Percentiles rank a stretch among this genome's conserved stretches.
These are phyloP conservation scores for Cephalopholis sonnerati DNA, from an alignment of 2,113 vertebrate genomes.

Conservation along the genomic window DNA sequence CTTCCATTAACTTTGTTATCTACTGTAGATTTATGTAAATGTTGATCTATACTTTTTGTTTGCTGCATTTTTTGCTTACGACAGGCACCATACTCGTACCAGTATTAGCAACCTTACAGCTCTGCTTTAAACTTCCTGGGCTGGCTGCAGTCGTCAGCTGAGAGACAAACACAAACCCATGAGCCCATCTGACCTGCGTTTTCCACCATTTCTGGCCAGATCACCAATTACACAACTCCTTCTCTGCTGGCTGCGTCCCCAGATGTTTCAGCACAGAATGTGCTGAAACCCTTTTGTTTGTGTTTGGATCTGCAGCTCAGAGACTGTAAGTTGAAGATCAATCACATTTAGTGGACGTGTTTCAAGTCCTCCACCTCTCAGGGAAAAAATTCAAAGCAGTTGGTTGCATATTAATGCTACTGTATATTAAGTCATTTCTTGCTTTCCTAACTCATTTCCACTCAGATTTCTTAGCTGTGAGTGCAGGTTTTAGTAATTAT, in stretches of 20 bases:
- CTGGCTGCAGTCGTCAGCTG: background rate
- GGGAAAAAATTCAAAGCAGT: background rate
- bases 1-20: background rate
- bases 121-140: background rate
- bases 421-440: background rate
- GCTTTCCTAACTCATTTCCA: conserved; percentile 1
- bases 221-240: conserved; percentile 11
- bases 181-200: conserved; percentile 29
- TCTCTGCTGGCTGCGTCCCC: conserved; percentile 11
- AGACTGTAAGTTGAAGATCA: conserved; percentile 21
- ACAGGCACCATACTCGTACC: background rate
- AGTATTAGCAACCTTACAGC: too few species aligned
- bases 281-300: conserved; percentile 29
- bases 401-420: conserved; percentile 9
- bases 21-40: background rate
- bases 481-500: background rate
- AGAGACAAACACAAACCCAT: background rate
- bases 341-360: conserved; percentile 16
- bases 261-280: conserved; percentile 22
- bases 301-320: conserved; percentile 10
- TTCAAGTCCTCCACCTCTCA: conserved; percentile 1
- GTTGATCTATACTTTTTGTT: background rate
- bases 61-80: background rate
- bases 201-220: conserved; percentile 26
- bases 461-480: background rate